phyloP scores from a whole-genome alignment of 2,888 invertebrate genomes.

The Xanthostigma xanthostigma region DNA sequence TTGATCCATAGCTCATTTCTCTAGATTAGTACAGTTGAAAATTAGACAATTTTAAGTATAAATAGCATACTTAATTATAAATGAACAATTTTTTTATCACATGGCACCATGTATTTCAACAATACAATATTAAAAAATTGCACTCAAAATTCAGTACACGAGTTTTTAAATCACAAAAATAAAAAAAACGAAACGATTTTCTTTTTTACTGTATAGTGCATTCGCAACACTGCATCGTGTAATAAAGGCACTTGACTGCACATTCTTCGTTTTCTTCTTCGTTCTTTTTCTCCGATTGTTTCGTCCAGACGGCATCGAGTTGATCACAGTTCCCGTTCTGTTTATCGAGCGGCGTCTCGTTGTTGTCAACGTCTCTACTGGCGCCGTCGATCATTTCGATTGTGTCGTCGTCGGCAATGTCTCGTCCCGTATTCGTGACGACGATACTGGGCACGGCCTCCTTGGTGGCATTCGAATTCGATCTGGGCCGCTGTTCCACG shows the following conservation, averaged over 20 bases:
- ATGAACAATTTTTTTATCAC: too few relatives aligned
- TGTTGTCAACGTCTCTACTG: slow-evolving; percentile 13
- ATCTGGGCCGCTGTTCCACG: slow-evolving; percentile 14
- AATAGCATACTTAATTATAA: too few relatives aligned
- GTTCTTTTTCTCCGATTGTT: slow-evolving; percentile 13
- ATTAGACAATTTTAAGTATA: too few relatives aligned
- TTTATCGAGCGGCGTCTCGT: slow-evolving; percentile 15
- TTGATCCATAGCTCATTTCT: too few relatives aligned
- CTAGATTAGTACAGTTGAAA: too few relatives aligned
- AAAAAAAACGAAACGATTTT: too few relatives aligned
- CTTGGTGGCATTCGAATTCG: not conserved
- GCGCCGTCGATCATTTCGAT: slow-evolving; percentile 9
- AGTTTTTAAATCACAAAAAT: too few relatives aligned
- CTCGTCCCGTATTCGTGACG: slow-evolving; percentile 3
- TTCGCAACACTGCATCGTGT: slow-evolving; percentile 47
- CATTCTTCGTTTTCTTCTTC: slow-evolving; percentile 38
- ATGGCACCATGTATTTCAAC: too few relatives aligned
- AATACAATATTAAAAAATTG: too few relatives aligned
- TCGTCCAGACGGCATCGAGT: slow-evolving; percentile 10
- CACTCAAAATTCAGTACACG: too few relatives aligned
- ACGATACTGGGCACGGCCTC: not conserved
- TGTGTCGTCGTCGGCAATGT: slow-evolving; percentile 8
- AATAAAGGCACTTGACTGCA: slow-evolving; percentile 44
- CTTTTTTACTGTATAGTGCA: slow-evolving; percentile 29
- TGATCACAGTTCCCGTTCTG: slow-evolving; percentile 14